Conservation (phyloP, 2,113 vertebrate genomes). For the Alosa alosa region DNA sequence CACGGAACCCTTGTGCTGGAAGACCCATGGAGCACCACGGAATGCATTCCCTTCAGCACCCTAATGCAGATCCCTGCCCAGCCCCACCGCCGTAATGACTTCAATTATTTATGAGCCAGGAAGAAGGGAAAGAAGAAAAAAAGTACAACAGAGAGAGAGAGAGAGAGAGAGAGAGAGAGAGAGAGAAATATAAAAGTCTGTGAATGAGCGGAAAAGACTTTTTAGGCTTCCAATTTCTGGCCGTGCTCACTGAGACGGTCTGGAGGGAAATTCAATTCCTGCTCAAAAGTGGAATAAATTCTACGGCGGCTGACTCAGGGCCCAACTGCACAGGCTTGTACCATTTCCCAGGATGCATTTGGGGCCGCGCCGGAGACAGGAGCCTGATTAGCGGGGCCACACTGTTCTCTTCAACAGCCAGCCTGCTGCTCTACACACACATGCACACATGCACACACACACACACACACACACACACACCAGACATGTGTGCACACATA, state of each 20-base stretch:
- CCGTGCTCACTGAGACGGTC: too few species aligned
- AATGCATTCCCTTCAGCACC: not conserved
- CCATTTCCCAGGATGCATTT: constrained; percentile 60
- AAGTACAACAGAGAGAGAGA: not conserved
- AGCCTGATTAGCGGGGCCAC: constrained; percentile 54
- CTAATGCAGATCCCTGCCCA: not conserved
- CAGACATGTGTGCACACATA: too few species aligned
- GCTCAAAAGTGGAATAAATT: constrained; percentile 76
- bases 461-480: not conserved
- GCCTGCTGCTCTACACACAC: constrained; percentile 25
- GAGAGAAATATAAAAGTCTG: constrained; percentile 21
- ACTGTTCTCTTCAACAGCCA: constrained; percentile 47
- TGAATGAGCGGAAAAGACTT: constrained; percentile 32
- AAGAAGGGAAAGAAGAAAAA: not conserved
- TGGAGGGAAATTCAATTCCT: constrained; percentile 77
- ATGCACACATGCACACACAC: constrained; percentile 28
- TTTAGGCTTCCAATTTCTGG: constrained; percentile 33
- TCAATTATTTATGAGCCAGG: not conserved
- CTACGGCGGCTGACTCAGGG: constrained; percentile 51
- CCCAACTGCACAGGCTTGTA: constrained; percentile 53
- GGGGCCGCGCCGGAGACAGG: constrained; percentile 42
- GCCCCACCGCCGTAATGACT: not conserved
- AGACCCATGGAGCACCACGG: not conserved
- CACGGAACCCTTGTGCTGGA: not conserved
- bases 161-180: not conserved